Percentiles rank a stretch among this genome's conserved stretches.
phyloP scores from a whole-genome alignment of 2,888 invertebrate genomes.

The Nemoura dubitans region DNA sequence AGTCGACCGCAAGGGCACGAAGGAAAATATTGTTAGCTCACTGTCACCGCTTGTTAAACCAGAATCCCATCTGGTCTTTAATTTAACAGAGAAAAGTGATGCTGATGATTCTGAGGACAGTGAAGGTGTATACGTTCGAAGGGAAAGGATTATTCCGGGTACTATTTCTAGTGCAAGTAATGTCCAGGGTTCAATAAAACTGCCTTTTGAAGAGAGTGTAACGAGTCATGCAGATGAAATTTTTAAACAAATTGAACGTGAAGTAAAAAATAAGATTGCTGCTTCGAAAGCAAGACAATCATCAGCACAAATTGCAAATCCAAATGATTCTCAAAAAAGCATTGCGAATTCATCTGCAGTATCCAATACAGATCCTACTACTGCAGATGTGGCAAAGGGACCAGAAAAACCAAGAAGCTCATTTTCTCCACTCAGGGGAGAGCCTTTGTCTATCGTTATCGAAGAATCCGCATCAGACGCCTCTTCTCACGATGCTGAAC shows the following conservation, averaged over 20 bases:
- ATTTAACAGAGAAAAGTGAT: constrained; percentile 14
- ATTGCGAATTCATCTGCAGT: not conserved
- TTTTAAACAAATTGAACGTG: constrained; percentile 40
- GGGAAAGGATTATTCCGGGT: not conserved
- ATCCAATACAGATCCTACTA: not conserved
- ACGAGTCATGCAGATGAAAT: constrained; percentile 36
- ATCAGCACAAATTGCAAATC: not conserved
- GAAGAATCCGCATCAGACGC: constrained; percentile 29
- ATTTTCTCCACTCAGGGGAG: constrained; percentile 17
- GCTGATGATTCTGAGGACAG: not conserved
- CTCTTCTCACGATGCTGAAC: not conserved
- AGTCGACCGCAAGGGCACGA: not conserved
- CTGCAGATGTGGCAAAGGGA: not conserved
- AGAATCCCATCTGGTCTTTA: not conserved
- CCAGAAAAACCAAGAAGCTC: not conserved
- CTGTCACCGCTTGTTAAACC: not conserved
- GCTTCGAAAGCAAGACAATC: constrained; percentile 15
- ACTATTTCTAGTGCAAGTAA: not conserved
- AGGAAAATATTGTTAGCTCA: not conserved
- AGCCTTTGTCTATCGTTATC: constrained; percentile 29
- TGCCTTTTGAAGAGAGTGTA: constrained; percentile 15
- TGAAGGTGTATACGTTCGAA: not conserved
- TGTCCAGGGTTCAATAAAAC: not conserved
- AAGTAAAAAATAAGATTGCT: constrained; percentile 42
- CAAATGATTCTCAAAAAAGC: not conserved